A percentile compares a stretch with the other conserved stretches of the same genome.
phyloP scores from a whole-genome alignment of 2,888 invertebrate species.

The Hirudinaria manillensis region DNA sequence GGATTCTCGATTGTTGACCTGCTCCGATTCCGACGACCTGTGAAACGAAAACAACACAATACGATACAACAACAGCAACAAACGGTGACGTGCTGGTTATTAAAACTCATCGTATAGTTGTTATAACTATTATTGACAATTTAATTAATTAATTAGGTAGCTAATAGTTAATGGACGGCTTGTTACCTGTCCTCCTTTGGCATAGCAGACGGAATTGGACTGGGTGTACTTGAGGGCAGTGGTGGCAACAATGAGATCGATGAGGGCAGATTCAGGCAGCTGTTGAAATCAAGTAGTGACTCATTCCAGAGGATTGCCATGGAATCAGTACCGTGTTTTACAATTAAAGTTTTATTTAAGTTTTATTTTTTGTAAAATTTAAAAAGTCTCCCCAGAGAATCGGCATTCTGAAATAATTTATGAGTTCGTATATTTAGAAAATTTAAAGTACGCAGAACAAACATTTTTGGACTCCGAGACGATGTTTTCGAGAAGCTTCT shows the following conservation, averaged over 20 bases:
- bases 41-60: neutral
- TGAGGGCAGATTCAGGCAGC: slow-evolving; percentile 69
- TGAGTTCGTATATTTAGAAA: neutral
- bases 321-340: no score
- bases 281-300: slow-evolving; percentile 41
- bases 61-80: neutral
- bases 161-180: neutral
- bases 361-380: no score
- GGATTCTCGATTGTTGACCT: slow-evolving; percentile 96
- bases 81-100: neutral
- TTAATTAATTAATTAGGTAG: neutral
- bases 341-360: no score
- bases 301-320: no score
- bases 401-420: neutral
- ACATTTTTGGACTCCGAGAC: slow-evolving; percentile 67
- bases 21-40: slow-evolving; percentile 93
- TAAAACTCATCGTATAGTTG: neutral
- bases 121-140: neutral
- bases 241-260: slow-evolving; percentile 89
- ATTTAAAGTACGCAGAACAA: slow-evolving; percentile 33
- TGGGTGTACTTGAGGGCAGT: slow-evolving; percentile 95
- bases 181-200: slow-evolving; percentile 69
- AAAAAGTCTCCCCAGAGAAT: no score
- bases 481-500: slow-evolving; percentile 71
- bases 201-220: slow-evolving; percentile 95